Conservation (phyloP, 2,113 vertebrate genomes). For the Gymnarchus niloticus region DNA sequence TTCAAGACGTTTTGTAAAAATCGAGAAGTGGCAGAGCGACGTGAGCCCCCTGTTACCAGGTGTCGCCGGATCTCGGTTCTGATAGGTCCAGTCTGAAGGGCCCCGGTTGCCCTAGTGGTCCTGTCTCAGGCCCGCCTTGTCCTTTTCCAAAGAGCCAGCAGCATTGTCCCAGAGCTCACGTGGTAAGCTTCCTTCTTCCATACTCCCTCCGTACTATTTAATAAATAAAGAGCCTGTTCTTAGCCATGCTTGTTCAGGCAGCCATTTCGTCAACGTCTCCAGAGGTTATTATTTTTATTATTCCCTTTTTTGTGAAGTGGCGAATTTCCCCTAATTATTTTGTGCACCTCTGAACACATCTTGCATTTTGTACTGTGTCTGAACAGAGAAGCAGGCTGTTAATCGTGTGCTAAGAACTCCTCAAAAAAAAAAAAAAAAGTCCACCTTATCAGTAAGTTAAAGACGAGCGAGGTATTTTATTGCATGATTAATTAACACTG, state of each 20-base stretch:
- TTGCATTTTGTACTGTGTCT: constrained; percentile 66
- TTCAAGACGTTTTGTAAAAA: constrained; percentile 44
- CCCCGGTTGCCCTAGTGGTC: constrained; percentile 48
- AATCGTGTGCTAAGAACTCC: constrained; percentile 55
- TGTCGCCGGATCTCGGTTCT: constrained; percentile 50
- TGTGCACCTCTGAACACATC: constrained; percentile 76
- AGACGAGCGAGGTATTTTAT: background rate
- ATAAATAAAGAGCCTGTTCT: constrained; percentile 74
- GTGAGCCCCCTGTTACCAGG: constrained; percentile 50
- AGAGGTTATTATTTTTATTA: constrained; percentile 44
- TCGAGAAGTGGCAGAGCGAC: constrained; percentile 42
- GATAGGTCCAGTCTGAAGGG: constrained; percentile 58
- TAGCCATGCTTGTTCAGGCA: constrained; percentile 63
- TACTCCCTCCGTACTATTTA: constrained; percentile 65
- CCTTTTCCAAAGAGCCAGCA: constrained; percentile 50
- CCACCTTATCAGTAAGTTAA: background rate
- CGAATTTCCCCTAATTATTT: constrained; percentile 64
- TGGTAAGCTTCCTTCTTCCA: constrained; percentile 68
- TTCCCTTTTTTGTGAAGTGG: constrained; percentile 30
- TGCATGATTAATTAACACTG: constrained; percentile 12
- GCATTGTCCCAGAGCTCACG: constrained; percentile 62
- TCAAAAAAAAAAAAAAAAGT: background rate
- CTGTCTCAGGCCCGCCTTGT: constrained; percentile 30
- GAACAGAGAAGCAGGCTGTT: constrained; percentile 60
- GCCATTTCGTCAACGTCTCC: constrained; percentile 68